A percentile compares a stretch with the other conserved stretches of the same genome.
phyloP scores from a whole-genome alignment of 2,797 vertebrate species.

The Cyprinella venusta region DNA sequence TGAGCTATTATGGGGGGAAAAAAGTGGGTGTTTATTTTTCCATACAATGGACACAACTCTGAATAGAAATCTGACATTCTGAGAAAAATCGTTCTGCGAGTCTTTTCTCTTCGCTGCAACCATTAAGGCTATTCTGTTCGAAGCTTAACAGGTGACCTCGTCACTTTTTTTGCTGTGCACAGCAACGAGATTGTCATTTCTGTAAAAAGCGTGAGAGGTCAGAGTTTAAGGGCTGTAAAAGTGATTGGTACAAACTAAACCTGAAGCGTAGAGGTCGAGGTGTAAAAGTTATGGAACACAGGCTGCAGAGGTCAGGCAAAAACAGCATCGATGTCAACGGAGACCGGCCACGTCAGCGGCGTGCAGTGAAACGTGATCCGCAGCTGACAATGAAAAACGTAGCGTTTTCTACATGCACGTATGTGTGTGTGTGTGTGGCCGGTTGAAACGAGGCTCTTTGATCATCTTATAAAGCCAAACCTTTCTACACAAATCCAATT shows the following conservation, averaged over 20 bases:
- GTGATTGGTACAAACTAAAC: background rate
- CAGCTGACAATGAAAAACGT: constrained; percentile 39
- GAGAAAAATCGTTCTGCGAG: background rate
- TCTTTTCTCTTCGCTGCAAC: background rate
- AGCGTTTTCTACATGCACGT: background rate
- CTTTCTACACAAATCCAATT: constrained; percentile 24
- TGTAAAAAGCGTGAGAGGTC: background rate
- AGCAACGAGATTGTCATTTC: background rate
- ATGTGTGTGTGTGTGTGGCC: background rate
- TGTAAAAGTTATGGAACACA: constrained; percentile 5
- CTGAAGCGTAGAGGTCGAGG: background rate
- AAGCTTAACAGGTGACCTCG: background rate
- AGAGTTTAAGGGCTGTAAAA: constrained; percentile 9
- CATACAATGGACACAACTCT: background rate
- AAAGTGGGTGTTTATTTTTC: background rate
- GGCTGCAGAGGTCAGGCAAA: constrained; percentile 37
- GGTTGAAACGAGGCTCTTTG: constrained; percentile 34
- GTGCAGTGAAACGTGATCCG: constrained; percentile 27
- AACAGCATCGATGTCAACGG: background rate
- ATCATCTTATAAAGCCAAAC: constrained; percentile 15
- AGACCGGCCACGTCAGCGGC: constrained; percentile 20
- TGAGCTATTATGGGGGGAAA: background rate
- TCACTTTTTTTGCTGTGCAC: background rate
- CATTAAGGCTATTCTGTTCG: background rate
- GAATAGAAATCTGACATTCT: background rate